These are phyloP conservation scores for Monomorium pharaonis DNA, from an alignment of 1,140 invertebrate species.

Conservation along the genomic window DNA sequence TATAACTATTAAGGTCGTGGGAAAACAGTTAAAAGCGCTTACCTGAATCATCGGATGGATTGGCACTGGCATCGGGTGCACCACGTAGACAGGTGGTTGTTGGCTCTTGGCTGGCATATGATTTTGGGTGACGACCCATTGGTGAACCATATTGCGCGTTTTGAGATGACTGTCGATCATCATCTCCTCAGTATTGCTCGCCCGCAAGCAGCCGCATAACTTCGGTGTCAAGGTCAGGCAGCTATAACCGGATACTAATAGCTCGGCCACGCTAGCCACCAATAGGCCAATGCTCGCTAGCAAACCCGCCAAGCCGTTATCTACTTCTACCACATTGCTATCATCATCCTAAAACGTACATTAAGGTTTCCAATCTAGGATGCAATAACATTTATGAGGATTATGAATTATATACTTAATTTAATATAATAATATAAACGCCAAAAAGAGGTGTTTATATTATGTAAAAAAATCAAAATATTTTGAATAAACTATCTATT, in stretches of 20 bases:
- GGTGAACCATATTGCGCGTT: constrained; percentile 83
- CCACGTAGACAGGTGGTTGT: constrained; percentile 80
- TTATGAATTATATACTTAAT: not conserved
- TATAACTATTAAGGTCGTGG: not conserved
- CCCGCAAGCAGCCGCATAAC: constrained; percentile 79
- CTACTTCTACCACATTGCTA: constrained; percentile 70
- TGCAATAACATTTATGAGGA: not conserved
- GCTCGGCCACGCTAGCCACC: constrained; percentile 79
- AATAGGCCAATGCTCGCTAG: constrained; percentile 81
- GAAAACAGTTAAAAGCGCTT: constrained; percentile 51
- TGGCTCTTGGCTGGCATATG: constrained; percentile 77
- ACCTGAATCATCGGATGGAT: constrained; percentile 83
- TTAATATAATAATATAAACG: not conserved
- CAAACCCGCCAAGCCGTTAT: constrained; percentile 79
- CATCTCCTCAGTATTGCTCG: constrained; percentile 65
- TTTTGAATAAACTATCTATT: not conserved
- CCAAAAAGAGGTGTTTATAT: not conserved
- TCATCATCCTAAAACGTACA: constrained; percentile 71
- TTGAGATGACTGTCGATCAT: constrained; percentile 76
- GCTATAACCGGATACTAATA: constrained; percentile 81
- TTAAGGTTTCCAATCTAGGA: not conserved
- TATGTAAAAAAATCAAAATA: not conserved
- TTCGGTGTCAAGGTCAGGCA: constrained; percentile 82
- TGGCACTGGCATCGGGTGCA: constrained; percentile 79
- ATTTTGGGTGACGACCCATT: constrained; percentile 83